phyloP scores from a whole-genome alignment of 2,113 vertebrate species.

The Boulengeromyrus knoepffleri region DNA sequence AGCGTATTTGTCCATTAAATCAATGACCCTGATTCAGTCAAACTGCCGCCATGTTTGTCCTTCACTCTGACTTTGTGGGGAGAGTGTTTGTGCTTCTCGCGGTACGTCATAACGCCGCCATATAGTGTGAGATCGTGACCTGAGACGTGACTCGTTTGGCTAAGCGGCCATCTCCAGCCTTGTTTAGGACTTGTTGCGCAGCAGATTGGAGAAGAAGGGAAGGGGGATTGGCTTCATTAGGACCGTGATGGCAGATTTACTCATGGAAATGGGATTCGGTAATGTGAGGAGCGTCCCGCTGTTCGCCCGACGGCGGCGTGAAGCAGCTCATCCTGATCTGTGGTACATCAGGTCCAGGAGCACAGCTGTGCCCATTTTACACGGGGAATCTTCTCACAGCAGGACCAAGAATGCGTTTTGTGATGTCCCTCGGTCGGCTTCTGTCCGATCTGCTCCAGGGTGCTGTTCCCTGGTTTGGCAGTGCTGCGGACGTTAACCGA shows the following conservation, averaged over 20 bases:
- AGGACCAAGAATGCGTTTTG: not conserved
- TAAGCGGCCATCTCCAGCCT: not conserved
- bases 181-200: not conserved
- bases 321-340: not conserved
- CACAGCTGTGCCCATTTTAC: not conserved
- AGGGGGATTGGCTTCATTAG: not conserved
- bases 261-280: not conserved
- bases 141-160: not conserved
- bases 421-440: not conserved
- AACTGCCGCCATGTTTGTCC: not conserved
- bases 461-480: not conserved
- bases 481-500: not conserved
- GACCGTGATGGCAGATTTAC: not conserved
- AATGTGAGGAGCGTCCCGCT: not conserved
- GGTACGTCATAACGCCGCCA: not conserved
- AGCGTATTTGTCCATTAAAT: not conserved
- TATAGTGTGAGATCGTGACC: not conserved
- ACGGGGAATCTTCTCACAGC: not conserved
- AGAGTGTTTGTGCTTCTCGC: not conserved
- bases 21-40: not conserved
- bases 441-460: not conserved
- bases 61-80: not conserved
- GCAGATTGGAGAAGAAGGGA: not conserved
- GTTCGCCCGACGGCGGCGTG: not conserved
- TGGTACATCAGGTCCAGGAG: not conserved